phyloP scores from a whole-genome alignment of 2,113 vertebrate species.

The Phodopus roborovskii region DNA sequence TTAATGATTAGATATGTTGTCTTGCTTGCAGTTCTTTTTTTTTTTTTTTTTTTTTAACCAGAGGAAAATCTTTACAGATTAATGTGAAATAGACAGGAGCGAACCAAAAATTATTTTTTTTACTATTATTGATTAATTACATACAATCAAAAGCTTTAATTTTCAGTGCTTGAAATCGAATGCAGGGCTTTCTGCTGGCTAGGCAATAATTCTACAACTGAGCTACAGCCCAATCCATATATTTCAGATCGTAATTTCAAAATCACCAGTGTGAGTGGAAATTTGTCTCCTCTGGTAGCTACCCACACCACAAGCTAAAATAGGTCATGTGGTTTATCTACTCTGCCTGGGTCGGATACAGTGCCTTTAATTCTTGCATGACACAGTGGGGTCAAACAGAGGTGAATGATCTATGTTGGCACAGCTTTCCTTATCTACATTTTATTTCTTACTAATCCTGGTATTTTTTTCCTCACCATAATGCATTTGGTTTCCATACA shows the following conservation, averaged over 20 bases:
- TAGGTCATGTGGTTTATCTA: not conserved
- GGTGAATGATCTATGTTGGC: not conserved
- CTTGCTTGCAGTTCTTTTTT: slow-evolving; percentile 46
- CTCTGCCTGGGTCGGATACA: not conserved
- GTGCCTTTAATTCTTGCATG: not conserved
- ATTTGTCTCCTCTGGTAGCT: not conserved
- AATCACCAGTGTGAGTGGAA: not conserved
- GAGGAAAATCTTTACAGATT: slow-evolving; percentile 46
- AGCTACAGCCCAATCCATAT: not conserved
- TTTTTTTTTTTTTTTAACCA: slow-evolving; percentile 60
- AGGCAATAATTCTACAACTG: not conserved
- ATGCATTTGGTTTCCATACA: not conserved
- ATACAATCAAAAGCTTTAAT: not conserved
- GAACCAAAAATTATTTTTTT: slow-evolving; percentile 50
- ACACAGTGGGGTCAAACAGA: not conserved
- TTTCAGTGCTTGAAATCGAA: not conserved
- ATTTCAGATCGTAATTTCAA: slow-evolving; percentile 32
- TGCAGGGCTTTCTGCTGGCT: not conserved
- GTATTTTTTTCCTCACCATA: not conserved
- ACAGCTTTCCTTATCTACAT: not conserved
- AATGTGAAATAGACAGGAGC: slow-evolving; percentile 13
- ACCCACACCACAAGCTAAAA: not conserved
- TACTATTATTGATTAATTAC: not conserved
- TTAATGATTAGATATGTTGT: slow-evolving; percentile 28
- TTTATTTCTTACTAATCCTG: slow-evolving; percentile 45